Evolutionary conservation across 92 coral and sea anemone genomes (phyloP).

Genomic region (Hydrozoanthus gracilis): DNA sequence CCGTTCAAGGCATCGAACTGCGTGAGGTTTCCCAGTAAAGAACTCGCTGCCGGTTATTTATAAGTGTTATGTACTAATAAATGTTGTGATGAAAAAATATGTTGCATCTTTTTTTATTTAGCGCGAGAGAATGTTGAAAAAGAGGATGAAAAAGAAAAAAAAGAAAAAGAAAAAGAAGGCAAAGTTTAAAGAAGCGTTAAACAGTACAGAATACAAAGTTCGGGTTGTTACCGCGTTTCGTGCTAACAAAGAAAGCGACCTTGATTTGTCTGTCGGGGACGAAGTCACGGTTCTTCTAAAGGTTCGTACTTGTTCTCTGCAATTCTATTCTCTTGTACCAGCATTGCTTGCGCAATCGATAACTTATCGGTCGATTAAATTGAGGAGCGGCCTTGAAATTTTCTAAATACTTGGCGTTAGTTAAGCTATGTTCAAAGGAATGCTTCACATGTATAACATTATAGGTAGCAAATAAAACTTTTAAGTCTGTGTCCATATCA

Average conservation of each 20-base stretch:
- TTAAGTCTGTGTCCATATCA: too few species aligned
- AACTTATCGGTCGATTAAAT: too few species aligned
- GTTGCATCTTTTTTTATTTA: not conserved
- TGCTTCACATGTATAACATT: too few species aligned
- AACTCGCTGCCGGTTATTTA: too few species aligned
- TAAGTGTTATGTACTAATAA: too few species aligned
- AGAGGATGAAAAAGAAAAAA: conserved; percentile 83
- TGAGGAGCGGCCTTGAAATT: not conserved
- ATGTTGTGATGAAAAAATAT: too few species aligned
- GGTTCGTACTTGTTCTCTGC: conserved; percentile 33
- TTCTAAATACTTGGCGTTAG: too few species aligned
- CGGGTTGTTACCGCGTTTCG: conserved; percentile 84
- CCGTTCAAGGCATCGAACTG: too few species aligned
- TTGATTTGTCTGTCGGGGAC: conserved; percentile 84
- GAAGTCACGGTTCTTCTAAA: conserved; percentile 75
- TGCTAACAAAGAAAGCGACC: conserved; percentile 64
- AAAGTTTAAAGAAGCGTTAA: not conserved
- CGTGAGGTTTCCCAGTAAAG: too few species aligned
- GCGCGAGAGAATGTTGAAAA: conserved; percentile 86
- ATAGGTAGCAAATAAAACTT: too few species aligned
- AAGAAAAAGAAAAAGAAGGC: conserved; percentile 52
- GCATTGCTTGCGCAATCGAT: too few species aligned
- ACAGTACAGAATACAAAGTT: conserved; percentile 72
- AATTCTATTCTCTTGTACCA: not conserved
- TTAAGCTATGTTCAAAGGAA: too few species aligned